phyloP scores from a whole-genome alignment of 2,797 vertebrate genomes.

The Chloroceryle amazona region DNA sequence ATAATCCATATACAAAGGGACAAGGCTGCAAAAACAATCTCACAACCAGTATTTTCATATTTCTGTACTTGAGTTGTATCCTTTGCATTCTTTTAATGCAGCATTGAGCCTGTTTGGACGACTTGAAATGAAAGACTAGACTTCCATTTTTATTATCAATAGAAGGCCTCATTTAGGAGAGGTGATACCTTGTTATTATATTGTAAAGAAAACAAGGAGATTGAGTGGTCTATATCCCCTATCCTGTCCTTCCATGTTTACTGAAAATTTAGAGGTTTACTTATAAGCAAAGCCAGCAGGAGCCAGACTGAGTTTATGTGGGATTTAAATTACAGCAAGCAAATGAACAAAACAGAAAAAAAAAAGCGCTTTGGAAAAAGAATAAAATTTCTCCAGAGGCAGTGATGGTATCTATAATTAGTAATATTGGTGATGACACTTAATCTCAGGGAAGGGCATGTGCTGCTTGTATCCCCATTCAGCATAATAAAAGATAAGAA shows the following conservation, averaged over 20 bases:
- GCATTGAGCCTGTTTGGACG: background rate
- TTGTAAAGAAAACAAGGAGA: background rate
- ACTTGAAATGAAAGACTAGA: background rate
- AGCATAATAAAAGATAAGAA: background rate
- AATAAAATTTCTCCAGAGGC: background rate
- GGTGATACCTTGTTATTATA: background rate
- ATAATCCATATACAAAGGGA: background rate
- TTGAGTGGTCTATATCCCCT: background rate
- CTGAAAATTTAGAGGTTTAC: background rate
- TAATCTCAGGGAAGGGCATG: background rate
- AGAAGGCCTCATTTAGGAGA: background rate
- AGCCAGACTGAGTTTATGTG: background rate
- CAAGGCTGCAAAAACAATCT: background rate
- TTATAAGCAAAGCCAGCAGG: background rate
- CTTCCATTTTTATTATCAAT: background rate
- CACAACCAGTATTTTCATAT: background rate
- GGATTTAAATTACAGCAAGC: background rate
- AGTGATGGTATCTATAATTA: background rate
- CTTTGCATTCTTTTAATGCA: background rate
- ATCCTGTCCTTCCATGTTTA: background rate
- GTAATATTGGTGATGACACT: background rate
- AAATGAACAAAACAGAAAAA: background rate
- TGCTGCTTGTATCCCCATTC: background rate
- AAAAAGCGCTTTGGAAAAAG: background rate
- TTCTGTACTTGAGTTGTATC: background rate